phyloP scores from a whole-genome alignment of 2,888 invertebrate species.

The Oeneis ivallda region DNA sequence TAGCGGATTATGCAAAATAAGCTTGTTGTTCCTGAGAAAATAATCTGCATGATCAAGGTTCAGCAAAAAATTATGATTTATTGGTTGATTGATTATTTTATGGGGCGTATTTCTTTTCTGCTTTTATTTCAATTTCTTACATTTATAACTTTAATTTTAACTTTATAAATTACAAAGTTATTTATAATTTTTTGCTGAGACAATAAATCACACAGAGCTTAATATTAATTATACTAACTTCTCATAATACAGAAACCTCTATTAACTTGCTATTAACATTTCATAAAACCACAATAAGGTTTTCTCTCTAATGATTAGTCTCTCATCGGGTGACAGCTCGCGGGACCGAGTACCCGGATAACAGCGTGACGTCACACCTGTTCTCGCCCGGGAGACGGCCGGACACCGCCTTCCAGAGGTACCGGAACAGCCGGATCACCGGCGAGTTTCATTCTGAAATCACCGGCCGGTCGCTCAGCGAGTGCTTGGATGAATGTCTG shows the following conservation, averaged over 20 bases:
- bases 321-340: conserved; percentile 87
- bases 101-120: no score
- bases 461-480: conserved; percentile 92
- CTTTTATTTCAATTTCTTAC: no score
- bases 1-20: no score
- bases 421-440: conserved; percentile 91
- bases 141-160: no score
- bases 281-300: conserved; percentile 42
- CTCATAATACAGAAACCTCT: background rate
- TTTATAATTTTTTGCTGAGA: background rate
- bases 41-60: background rate
- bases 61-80: no score
- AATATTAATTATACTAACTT: background rate
- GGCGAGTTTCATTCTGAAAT: conserved; percentile 95
- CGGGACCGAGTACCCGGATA: conserved; percentile 94
- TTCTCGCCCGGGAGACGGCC: conserved; percentile 91
- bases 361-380: conserved; percentile 91
- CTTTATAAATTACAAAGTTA: no score
- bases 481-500: conserved; percentile 94
- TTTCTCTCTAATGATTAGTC: conserved; percentile 64
- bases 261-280: conserved; percentile 15
- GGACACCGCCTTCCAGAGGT: conserved; percentile 94
- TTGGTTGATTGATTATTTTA: no score
- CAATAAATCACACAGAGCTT: background rate
- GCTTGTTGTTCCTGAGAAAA: background rate